Conservation (phyloP, 2,888 invertebrate genomes). For the Microctonus brassicae region DNA sequence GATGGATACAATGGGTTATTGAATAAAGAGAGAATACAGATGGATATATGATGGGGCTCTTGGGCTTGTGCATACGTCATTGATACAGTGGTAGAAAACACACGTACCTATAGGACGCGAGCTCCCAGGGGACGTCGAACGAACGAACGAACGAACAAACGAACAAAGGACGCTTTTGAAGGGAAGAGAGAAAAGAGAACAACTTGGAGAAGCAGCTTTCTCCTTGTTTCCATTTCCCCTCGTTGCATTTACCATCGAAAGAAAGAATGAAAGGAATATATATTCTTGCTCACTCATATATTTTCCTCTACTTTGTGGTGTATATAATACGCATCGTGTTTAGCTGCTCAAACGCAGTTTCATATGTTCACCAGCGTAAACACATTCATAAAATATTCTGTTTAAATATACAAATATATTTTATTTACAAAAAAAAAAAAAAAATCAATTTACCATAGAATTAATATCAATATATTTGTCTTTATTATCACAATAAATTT, state of each 20-base stretch:
- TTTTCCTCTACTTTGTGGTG: background rate
- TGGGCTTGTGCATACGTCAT: constrained; percentile 39
- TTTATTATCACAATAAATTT: too few species aligned
- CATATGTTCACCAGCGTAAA: background rate
- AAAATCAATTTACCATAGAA: background rate
- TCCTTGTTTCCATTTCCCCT: constrained; percentile 21
- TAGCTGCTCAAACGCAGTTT: background rate
- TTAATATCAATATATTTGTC: background rate
- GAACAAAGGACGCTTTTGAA: constrained; percentile 62
- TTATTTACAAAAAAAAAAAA: background rate
- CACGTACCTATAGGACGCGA: constrained; percentile 51
- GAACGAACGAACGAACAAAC: constrained; percentile 18
- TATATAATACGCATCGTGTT: constrained; percentile 24
- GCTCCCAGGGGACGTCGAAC: constrained; percentile 54
- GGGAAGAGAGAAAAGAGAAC: constrained; percentile 42
- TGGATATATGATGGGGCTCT: constrained; percentile 3
- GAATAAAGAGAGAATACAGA: background rate
- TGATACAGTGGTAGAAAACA: constrained; percentile 44
- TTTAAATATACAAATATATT: background rate
- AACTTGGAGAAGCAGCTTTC: constrained; percentile 19
- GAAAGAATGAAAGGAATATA: background rate
- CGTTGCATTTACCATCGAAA: background rate
- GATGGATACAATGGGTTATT: constrained; percentile 8
- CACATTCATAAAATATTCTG: background rate
- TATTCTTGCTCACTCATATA: background rate